These are phyloP conservation scores for Heptranchias perlo DNA, from an alignment of 2,113 vertebrate genomes.

Conservation along the genomic window DNA sequence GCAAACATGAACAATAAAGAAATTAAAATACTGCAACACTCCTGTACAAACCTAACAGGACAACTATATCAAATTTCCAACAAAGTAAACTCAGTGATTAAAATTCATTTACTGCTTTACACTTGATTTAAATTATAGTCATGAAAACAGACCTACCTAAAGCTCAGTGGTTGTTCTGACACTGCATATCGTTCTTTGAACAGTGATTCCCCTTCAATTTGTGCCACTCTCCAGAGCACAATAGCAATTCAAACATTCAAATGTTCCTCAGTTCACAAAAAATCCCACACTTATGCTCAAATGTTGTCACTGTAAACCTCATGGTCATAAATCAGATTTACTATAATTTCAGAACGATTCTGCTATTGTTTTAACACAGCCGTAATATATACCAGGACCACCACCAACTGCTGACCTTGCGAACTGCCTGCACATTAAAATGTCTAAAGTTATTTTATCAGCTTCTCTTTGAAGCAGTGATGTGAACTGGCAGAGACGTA, in stretches of 20 bases:
- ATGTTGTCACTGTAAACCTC: neutral
- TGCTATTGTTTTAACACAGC: neutral
- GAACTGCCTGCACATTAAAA: slow-evolving; percentile 1
- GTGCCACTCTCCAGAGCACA: neutral
- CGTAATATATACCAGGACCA: neutral
- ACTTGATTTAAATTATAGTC: neutral
- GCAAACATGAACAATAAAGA: neutral
- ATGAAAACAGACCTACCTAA: neutral
- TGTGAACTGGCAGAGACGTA: slow-evolving; percentile 18
- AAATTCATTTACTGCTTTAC: neutral
- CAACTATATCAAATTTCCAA: neutral
- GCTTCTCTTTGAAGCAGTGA: neutral
- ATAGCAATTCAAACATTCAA: neutral
- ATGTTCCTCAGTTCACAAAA: neutral
- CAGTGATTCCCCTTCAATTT: neutral
- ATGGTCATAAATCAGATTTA: neutral
- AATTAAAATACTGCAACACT: neutral
- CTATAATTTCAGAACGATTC: neutral
- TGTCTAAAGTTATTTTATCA: slow-evolving; percentile 23
- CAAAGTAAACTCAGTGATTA: neutral
- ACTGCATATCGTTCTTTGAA: neutral
- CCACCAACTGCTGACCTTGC: neutral
- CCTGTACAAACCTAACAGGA: neutral
- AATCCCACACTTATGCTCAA: neutral
- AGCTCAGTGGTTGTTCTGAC: neutral